These are phyloP conservation scores for Fratercula arctica DNA, from an alignment of 2,797 vertebrate species.

Conservation along the genomic window DNA sequence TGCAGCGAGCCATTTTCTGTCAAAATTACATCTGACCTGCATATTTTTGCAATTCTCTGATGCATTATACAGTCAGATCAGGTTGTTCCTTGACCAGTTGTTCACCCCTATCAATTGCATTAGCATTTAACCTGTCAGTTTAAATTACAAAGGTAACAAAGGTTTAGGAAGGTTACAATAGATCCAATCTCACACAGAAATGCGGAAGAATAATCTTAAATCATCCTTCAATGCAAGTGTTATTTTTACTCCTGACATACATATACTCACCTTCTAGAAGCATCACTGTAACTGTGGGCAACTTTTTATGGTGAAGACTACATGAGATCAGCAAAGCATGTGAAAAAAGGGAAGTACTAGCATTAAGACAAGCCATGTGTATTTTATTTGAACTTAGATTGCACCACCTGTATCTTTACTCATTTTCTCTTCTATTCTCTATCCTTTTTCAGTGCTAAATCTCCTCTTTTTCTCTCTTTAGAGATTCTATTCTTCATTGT, in stretches of 20 bases:
- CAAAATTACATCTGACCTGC: conserved; percentile 73
- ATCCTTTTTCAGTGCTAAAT: not conserved
- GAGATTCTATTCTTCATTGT: not conserved
- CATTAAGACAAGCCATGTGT: not conserved
- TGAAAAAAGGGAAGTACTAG: not conserved
- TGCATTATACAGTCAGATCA: conserved; percentile 75
- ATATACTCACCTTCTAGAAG: conserved; percentile 34
- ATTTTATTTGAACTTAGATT: not conserved
- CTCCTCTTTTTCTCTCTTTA: not conserved
- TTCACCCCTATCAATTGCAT: conserved; percentile 78
- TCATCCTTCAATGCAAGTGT: conserved; percentile 23
- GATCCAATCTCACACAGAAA: conserved; percentile 51
- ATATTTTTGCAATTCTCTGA: conserved; percentile 74
- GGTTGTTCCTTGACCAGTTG: conserved; percentile 73
- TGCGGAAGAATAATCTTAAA: conserved; percentile 50
- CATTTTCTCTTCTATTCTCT: not conserved
- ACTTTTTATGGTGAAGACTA: not conserved
- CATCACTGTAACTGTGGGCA: not conserved
- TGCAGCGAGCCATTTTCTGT: conserved; percentile 69
- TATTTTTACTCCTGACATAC: conserved; percentile 14
- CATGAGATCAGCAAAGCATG: not conserved
- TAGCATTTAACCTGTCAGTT: conserved; percentile 77
- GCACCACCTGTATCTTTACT: not conserved
- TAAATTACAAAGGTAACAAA: conserved; percentile 76
- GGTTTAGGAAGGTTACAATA: conserved; percentile 69